Conservation (phyloP, 2,113 vertebrate species). For the Catharus bicknelli region DNA sequence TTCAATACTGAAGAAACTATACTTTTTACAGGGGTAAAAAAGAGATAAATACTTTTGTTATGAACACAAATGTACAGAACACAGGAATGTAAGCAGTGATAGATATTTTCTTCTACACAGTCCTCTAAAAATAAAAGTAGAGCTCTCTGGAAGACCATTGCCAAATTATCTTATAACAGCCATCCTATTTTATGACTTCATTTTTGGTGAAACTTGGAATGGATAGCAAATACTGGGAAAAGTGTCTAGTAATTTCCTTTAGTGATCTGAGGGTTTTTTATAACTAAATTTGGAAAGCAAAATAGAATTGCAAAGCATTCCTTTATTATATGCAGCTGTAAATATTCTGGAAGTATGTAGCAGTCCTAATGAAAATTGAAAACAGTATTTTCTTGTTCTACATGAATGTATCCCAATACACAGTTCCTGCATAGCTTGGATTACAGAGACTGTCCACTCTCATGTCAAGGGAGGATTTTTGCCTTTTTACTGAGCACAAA, state of each 20-base stretch:
- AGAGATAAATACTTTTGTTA: not conserved
- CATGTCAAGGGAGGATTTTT: not conserved
- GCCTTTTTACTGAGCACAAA: not conserved
- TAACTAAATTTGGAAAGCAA: not conserved
- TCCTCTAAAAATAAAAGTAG: constrained; percentile 38
- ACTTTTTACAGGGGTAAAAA: not conserved
- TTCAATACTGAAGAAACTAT: not conserved
- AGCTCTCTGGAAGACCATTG: not conserved
- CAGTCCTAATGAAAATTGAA: not conserved
- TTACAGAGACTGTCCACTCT: not conserved
- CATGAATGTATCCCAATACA: not conserved
- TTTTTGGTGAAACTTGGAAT: not conserved
- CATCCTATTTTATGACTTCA: not conserved
- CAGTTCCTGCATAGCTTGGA: not conserved
- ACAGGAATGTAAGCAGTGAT: constrained; percentile 48
- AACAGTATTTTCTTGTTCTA: not conserved
- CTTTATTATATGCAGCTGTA: not conserved
- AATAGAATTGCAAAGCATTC: not conserved
- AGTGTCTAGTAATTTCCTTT: not conserved
- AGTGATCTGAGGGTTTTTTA: not conserved
- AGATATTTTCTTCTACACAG: constrained; percentile 40
- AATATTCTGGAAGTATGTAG: not conserved
- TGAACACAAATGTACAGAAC: constrained; percentile 45
- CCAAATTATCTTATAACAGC: not conserved
- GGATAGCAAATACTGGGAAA: not conserved